These are phyloP conservation scores for Phenganax stokvisi DNA, from an alignment of 92 coral and sea anemone species.

Conservation along the genomic window DNA sequence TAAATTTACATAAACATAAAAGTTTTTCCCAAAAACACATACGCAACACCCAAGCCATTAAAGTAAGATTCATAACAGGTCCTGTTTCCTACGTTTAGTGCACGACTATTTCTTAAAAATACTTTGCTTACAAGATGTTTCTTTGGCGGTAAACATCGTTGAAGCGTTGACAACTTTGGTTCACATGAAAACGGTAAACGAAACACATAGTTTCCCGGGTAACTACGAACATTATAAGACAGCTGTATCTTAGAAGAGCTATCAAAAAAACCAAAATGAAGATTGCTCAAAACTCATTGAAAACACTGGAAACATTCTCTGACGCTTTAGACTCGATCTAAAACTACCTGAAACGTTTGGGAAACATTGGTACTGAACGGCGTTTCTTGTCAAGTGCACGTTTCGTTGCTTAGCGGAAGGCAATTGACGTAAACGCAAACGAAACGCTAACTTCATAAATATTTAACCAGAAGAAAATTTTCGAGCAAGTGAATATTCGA, in stretches of 20 bases:
- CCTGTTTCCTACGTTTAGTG: neutral
- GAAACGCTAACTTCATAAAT: slow-evolving; percentile 1
- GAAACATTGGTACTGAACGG: neutral
- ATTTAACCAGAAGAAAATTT: slow-evolving; percentile 3
- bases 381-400: neutral
- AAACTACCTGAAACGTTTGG: neutral
- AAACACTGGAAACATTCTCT: neutral
- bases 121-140: too few relatives aligned
- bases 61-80: neutral
- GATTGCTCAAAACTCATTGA: neutral
- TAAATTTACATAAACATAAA: neutral
- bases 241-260: slow-evolving; percentile 6
- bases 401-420: neutral
- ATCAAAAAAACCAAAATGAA: neutral
- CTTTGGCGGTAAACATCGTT: neutral
- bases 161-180: neutral
- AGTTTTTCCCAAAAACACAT: neutral
- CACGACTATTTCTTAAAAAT: too few relatives aligned
- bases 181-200: slow-evolving; percentile 3
- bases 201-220: slow-evolving; percentile 7
- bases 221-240: neutral
- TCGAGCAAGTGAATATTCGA: neutral
- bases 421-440: neutral
- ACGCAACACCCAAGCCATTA: neutral
- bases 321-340: too few relatives aligned